Base-by-base conservation (phyloP, 2,888 invertebrate species). In the Taenaris catops region DNA sequence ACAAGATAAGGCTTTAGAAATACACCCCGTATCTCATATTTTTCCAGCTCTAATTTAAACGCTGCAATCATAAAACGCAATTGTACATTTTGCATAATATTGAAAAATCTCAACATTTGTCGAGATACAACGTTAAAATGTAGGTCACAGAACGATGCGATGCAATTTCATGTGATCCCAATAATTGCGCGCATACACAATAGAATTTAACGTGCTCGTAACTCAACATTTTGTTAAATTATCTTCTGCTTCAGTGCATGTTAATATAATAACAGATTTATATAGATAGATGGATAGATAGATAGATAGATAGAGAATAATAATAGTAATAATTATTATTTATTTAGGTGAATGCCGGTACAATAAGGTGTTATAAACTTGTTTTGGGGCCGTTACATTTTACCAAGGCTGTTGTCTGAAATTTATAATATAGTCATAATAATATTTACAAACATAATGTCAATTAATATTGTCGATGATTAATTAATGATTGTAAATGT, bases 21-120 rank as follows among this genome's bases (percentile, higher is more conserved):
- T n/a, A n/a, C n/a, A n/a, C n/a, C 4, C 4, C 14, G 14, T 14
- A 14, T 3, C 14, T 14, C 3, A 19, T 3, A 7, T 7, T 19
- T 3, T 19, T 19, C 6, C 1, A 19, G 7, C 6, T 9, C 6
- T 17, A 26, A 6, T 27, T 25, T 25, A 18, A 29, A 31, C 11
- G 25, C 26, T 37, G 26, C 21, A 17, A 24, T 19, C 24, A 42
- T 34, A 32, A 42, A 42, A 35, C 32, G 25, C 24, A 19, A 23
- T 8, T 29, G 27, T 35, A 35, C 32, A 19, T 24, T 35, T 38
- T 35, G 35, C 38, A 33, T 42, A 42, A 42, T 38, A 38, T 35
- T 42, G 35, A 38, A 35, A 31, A 36, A 38, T 19, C 27, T 38
- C 34, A 25, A 27, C 42, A 38, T 38, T 42, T 34, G 25, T 35